phyloP scores from a whole-genome alignment of 2,113 vertebrate species.

The Macquaria ambigua region DNA sequence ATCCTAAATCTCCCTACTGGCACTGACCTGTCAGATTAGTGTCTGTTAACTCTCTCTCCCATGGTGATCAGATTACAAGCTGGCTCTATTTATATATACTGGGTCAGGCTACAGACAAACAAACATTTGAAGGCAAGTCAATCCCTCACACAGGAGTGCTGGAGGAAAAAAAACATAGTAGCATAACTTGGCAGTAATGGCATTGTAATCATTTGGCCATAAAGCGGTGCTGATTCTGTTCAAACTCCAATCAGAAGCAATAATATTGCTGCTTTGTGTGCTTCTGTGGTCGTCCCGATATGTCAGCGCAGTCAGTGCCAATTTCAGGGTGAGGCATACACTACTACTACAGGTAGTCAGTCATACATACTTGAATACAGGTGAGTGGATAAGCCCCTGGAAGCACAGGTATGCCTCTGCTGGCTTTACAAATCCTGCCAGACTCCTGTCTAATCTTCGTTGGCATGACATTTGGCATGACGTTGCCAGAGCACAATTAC shows the following conservation, averaged over 20 bases:
- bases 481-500: no score
- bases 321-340: neutral
- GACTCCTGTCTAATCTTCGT: neutral
- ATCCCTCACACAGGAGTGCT: neutral
- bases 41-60: slow-evolving; percentile 75
- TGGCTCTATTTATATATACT: slow-evolving; percentile 81
- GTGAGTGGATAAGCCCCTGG: slow-evolving; percentile 13
- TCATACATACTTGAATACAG: slow-evolving; percentile 12
- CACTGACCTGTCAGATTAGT: slow-evolving; percentile 77
- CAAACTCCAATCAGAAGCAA: slow-evolving; percentile 56
- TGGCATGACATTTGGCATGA: no score
- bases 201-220: neutral
- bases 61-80: slow-evolving; percentile 82
- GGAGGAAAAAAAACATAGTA: neutral
- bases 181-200: neutral
- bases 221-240: slow-evolving; percentile 33
- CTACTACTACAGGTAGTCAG: neutral
- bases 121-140: slow-evolving; percentile 53
- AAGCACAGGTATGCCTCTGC: slow-evolving; percentile 20
- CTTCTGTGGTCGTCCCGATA: neutral
- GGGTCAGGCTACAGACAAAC: slow-evolving; percentile 73
- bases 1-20: slow-evolving; percentile 61
- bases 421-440: slow-evolving; percentile 21
- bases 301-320: neutral
- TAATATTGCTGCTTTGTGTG: neutral